These are phyloP conservation scores for Plusia festucae DNA, from an alignment of 2,888 invertebrate species.

Conservation along the genomic window DNA sequence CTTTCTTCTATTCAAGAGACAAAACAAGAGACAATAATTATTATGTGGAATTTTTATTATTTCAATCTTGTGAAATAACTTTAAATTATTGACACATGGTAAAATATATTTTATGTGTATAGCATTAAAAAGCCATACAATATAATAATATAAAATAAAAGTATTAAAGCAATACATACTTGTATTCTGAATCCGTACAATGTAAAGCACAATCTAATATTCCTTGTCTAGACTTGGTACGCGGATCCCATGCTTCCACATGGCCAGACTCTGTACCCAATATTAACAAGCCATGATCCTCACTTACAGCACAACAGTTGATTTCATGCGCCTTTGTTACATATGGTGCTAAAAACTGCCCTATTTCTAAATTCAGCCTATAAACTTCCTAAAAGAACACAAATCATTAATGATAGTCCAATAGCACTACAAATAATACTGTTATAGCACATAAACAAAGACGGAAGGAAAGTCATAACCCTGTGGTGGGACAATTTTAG, in stretches of 20 bases:
- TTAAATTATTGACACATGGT: too few relatives aligned
- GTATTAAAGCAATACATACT: conserved; percentile 70
- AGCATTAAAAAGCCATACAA: background rate
- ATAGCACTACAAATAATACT: background rate
- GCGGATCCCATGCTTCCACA: conserved; percentile 99
- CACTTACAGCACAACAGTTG: conserved; percentile 96
- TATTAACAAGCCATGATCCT: conserved; percentile 95
- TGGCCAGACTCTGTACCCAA: conserved; percentile 97
- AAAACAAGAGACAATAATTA: too few relatives aligned
- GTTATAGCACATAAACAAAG: too few relatives aligned
- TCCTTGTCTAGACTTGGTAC: conserved; percentile 93
- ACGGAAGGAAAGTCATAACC: too few relatives aligned
- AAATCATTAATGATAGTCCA: background rate
- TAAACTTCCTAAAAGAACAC: conserved; percentile 93
- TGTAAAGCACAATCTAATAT: conserved; percentile 95
- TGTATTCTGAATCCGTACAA: conserved; percentile 87
- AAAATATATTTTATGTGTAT: too few relatives aligned
- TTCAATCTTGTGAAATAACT: background rate
- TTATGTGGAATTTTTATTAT: background rate
- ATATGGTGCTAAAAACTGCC: conserved; percentile 97
- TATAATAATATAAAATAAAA: conserved; percentile 1
- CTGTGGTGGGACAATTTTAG: too few relatives aligned
- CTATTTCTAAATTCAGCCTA: conserved; percentile 98
- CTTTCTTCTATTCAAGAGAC: too few relatives aligned
- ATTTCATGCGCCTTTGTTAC: conserved; percentile 93